A percentile compares a stretch with the other conserved stretches of the same genome.
phyloP scores from a whole-genome alignment of 1,140 invertebrate species.

The Heterodera schachtii region DNA sequence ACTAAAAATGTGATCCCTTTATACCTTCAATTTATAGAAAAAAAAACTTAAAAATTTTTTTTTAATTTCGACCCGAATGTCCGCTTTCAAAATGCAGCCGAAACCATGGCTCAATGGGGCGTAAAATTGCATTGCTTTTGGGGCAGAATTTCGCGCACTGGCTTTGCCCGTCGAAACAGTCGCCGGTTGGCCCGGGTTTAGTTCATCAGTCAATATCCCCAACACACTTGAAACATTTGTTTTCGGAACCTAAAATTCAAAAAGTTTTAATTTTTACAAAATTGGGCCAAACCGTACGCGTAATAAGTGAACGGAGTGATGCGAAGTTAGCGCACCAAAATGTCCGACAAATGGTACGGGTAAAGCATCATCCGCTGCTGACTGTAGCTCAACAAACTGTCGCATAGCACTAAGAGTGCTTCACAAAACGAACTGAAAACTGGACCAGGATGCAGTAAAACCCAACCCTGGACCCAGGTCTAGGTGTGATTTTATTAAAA shows the following conservation, averaged over 20 bases:
- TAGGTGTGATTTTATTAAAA: no score
- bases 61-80: constrained; percentile 83
- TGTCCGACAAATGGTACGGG: constrained; percentile 91
- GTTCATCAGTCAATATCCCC: no score
- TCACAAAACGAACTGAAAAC: constrained; percentile 77
- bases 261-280: neutral
- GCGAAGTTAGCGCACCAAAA: constrained; percentile 85
- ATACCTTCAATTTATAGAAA: no score
- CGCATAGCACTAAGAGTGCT: constrained; percentile 86
- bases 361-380: constrained; percentile 85
- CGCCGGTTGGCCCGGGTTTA: constrained; percentile 73
- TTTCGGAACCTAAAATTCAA: no score
- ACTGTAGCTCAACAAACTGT: constrained; percentile 82
- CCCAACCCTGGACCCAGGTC: no score
- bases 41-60: no score
- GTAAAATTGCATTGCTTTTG: constrained; percentile 75
- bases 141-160: constrained; percentile 77
- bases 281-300: constrained; percentile 72
- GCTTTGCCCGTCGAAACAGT: constrained; percentile 68
- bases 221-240: no score
- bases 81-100: constrained; percentile 83
- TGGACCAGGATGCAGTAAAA: no score
- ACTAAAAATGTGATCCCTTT: constrained; percentile 27
- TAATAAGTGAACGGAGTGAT: constrained; percentile 95
- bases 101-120: constrained; percentile 62